These are phyloP conservation scores for Euspilapteryx auroguttella DNA, from an alignment of 2,888 invertebrate genomes.

Conservation along the genomic window DNA sequence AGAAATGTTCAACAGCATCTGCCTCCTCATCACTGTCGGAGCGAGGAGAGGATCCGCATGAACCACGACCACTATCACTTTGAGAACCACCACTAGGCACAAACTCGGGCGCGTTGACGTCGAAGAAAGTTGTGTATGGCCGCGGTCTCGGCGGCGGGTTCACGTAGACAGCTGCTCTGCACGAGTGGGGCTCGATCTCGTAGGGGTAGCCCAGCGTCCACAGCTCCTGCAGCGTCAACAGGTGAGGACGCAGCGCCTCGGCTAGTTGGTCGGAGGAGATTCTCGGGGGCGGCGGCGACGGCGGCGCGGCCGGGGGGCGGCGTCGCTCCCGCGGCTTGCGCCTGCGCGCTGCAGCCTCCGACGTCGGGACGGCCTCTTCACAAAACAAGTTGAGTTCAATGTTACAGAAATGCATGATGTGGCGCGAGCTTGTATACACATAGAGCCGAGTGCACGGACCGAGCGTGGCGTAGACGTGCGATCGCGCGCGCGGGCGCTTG, in stretches of 20 bases:
- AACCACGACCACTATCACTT: constrained; percentile 57
- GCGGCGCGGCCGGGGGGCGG: constrained; percentile 44
- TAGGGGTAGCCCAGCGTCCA: constrained; percentile 73
- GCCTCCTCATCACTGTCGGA: constrained; percentile 61
- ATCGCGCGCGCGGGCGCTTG: constrained; percentile 54
- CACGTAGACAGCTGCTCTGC: constrained; percentile 66
- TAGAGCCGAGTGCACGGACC: constrained; percentile 45
- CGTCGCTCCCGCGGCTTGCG: constrained; percentile 37
- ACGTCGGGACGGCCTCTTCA: constrained; percentile 48
- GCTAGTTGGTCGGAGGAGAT: constrained; percentile 61
- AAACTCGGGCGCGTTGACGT: constrained; percentile 71
- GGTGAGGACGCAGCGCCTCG: constrained; percentile 61
- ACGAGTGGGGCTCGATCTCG: constrained; percentile 62
- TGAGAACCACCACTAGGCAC: constrained; percentile 55
- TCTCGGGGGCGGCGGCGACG: constrained; percentile 49
- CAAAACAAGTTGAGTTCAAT: constrained; percentile 50
- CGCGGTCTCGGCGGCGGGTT: constrained; percentile 50
- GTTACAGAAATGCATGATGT: constrained; percentile 46
- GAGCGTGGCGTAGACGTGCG: constrained; percentile 43
- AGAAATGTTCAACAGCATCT: constrained; percentile 63
- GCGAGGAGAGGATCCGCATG: constrained; percentile 55
- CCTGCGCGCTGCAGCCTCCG: constrained; percentile 43
- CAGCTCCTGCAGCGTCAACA: constrained; percentile 64
- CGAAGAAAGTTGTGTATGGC: constrained; percentile 47
- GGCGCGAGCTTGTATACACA: constrained; percentile 47